Evolutionary conservation across 2,797 vertebrate genomes (phyloP), one percentile per base, ranked within the genome.

Genomic region (Sarcophilus harrisii): DNA sequence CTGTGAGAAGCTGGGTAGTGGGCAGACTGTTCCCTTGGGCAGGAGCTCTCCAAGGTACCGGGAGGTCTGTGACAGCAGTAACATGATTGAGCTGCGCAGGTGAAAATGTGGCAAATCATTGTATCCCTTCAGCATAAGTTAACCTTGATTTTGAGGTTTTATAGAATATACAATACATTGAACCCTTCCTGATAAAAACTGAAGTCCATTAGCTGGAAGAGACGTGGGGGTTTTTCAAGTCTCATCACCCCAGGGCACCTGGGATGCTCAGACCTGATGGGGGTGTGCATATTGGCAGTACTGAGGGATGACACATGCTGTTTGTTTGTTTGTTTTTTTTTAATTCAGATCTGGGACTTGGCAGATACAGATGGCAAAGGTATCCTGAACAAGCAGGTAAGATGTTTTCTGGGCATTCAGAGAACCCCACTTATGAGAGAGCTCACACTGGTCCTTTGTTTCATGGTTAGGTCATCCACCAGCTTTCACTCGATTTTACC

Each of bases 321-420:
- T 97, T 59, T 97, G 92, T 1, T 59, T 97, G 13, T n/a, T n/a
- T n/a, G n/a, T n/a, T 95, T 38, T 96, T 66, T 98, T 8, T 98
- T 27, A 96, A 97, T 98, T 96, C 97, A 99, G 99, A 99, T 99
- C 98, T 99, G 99, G 99, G 99, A 99, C 98, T 99, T 99, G 97
- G 99, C 99, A 58, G 99, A 99, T 98, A 99, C 99, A 91, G 99
- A 99, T 98, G 98, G 99, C 96, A 99, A 99, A 99, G 99, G 99
- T 94, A 98, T 98, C 97, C 99, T 99, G 94, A 99, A 99, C 98
- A 99, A 99, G 98, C 99, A 99, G 99, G 99, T 99, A 99, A 90
- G 96, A 91, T 96, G 73, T 45, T 49, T 45, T 45, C 38, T 45
- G 18, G 45, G 32, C 18, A 73, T 81, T 94, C 73, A 91, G 45